Conservation (phyloP, 53 echinoderm and acorn worm species). For the Holothuria scabra region DNA sequence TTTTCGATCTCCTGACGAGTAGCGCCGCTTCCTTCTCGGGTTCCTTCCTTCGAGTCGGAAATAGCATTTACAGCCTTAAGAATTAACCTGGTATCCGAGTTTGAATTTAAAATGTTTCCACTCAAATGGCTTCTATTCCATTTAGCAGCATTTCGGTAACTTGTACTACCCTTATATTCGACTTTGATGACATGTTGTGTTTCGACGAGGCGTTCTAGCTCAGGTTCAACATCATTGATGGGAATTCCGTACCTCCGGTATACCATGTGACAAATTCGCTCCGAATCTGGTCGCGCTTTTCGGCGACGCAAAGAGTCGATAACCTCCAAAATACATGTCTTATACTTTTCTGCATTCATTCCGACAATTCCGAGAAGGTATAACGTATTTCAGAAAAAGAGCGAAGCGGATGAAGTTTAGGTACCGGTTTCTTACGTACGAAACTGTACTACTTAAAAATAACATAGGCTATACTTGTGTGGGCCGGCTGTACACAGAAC, state of each 20-base stretch:
- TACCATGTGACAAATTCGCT: constrained; percentile 99
- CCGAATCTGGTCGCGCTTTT: constrained; percentile 95
- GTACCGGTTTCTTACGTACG: neutral
- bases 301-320: constrained; percentile 91
- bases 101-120: constrained; percentile 82
- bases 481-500: neutral
- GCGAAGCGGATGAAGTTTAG: neutral
- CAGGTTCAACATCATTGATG: constrained; percentile 72
- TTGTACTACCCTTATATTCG: constrained; percentile 95
- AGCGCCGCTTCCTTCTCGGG: constrained; percentile 39
- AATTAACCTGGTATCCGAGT: constrained; percentile 71
- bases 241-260: constrained; percentile 86
- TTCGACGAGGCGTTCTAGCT: constrained; percentile 92
- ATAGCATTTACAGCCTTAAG: constrained; percentile 74
- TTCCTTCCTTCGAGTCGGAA: constrained; percentile 55
- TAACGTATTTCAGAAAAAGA: neutral
- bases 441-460: too few species aligned
- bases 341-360: constrained; percentile 78
- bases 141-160: constrained; percentile 94
- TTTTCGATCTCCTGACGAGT: constrained; percentile 72
- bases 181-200: constrained; percentile 88
- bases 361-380: neutral
- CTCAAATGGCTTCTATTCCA: constrained; percentile 89
- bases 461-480: neutral
- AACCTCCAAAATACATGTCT: constrained; percentile 77